Percentiles rank a stretch among this genome's conserved stretches.
Evolutionary conservation across 2,888 invertebrate genomes (phyloP).

Genomic region (Chaetogeoica ovagalla): DNA sequence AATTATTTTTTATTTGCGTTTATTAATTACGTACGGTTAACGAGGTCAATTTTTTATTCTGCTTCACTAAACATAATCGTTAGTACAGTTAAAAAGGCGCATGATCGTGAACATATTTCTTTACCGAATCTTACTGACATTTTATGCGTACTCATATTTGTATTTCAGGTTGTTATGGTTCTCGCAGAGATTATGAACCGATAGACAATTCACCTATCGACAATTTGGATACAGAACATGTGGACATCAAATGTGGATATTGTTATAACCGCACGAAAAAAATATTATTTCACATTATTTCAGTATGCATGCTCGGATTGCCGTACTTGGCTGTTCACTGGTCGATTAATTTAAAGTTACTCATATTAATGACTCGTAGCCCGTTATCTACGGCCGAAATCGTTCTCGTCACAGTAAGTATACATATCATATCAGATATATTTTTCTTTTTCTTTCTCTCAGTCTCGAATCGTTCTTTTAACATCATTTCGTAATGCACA

Average conservation of each 20-base stretch:
- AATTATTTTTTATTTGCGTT: too few species aligned
- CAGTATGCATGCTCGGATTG: slow-evolving; percentile 36
- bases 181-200: slow-evolving; percentile 7
- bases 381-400: slow-evolving; percentile 28
- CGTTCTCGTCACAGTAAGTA: slow-evolving; percentile 38
- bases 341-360: slow-evolving; percentile 27
- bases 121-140: too few species aligned
- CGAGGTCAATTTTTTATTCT: too few species aligned
- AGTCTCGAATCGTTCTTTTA: too few species aligned
- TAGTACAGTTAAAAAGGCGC: too few species aligned
- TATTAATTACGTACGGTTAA: too few species aligned
- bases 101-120: too few species aligned
- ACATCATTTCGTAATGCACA: too few species aligned
- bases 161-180: slow-evolving; percentile 11
- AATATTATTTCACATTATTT: slow-evolving; percentile 32
- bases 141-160: too few species aligned
- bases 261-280: slow-evolving; percentile 19
- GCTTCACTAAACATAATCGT: too few species aligned
- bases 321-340: slow-evolving; percentile 44
- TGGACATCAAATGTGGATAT: slow-evolving; percentile 39
- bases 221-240: slow-evolving; percentile 21
- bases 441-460: too few species aligned
- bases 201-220: slow-evolving; percentile 3
- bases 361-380: slow-evolving; percentile 29
- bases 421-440: background rate